Conservation (phyloP, 2,113 vertebrate genomes). For the Leptocoma aspasia region DNA sequence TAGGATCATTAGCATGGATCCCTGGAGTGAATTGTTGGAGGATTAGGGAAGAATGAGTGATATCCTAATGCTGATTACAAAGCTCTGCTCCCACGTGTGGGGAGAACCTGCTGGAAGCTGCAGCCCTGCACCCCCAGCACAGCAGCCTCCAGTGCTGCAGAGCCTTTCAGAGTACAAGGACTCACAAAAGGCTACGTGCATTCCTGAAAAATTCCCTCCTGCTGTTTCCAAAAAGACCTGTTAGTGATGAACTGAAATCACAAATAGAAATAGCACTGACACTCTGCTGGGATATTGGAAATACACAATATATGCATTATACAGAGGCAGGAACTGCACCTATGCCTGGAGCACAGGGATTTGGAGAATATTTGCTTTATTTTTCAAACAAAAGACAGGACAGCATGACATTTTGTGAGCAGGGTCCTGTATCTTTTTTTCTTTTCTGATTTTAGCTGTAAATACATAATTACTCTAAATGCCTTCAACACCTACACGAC, state of each 20-base stretch:
- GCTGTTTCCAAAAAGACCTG: neutral
- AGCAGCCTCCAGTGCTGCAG: neutral
- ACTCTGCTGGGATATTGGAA: neutral
- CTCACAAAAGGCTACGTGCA: neutral
- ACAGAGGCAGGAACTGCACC: neutral
- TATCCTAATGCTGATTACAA: neutral
- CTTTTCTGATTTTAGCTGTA: slow-evolving; percentile 23
- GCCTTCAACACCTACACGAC: slow-evolving; percentile 2
- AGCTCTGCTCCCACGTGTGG: neutral
- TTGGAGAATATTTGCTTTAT: neutral
- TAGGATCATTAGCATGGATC: neutral
- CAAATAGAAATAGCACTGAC: neutral
- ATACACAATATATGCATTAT: neutral
- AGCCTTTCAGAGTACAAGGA: neutral
- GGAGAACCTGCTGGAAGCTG: neutral
- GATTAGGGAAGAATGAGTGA: neutral
- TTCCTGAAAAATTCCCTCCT: neutral
- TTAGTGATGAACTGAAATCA: neutral
- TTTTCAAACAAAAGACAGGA: slow-evolving; percentile 10
- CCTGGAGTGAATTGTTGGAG: neutral
- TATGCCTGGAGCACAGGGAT: neutral
- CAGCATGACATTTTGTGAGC: neutral
- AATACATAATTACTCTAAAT: slow-evolving; percentile 52
- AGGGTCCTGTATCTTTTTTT: neutral
- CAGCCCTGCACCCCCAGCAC: neutral